phyloP scores from a whole-genome alignment of 2,888 invertebrate genomes.

The Odontocerum albicorne region DNA sequence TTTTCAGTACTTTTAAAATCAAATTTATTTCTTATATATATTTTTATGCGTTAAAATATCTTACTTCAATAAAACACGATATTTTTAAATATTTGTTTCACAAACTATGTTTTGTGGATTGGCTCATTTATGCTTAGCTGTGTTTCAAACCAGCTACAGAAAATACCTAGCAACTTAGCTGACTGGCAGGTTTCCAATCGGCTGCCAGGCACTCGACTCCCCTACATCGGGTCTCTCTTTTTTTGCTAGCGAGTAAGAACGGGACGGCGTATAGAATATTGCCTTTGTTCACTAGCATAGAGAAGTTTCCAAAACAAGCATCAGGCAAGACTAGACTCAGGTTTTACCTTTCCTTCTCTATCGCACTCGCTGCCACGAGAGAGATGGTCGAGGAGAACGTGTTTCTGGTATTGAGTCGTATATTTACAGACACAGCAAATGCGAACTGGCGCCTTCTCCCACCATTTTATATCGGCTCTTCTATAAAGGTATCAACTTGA shows the following conservation, averaged over 20 bases:
- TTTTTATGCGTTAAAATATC: no score
- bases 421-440: slow-evolving; percentile 33
- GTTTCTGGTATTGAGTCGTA: slow-evolving; percentile 15
- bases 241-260: slow-evolving; percentile 4
- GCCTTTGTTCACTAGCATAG: slow-evolving; percentile 17
- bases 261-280: slow-evolving; percentile 2
- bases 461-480: slow-evolving; percentile 22
- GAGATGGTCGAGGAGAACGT: slow-evolving; percentile 11
- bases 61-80: no score
- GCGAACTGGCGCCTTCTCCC: slow-evolving; percentile 35
- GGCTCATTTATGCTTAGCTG: no score
- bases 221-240: no score
- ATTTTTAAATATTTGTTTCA: no score
- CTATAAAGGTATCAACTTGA: slow-evolving; percentile 23
- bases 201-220: no score
- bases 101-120: no score
- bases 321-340: slow-evolving; percentile 1
- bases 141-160: no score
- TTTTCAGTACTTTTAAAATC: no score
- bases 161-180: slow-evolving; percentile 35
- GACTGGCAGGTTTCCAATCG: slow-evolving; percentile 37
- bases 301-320: slow-evolving; percentile 13
- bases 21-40: no score
- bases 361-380: slow-evolving; percentile 4
- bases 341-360: slow-evolving; percentile 13